phyloP scores from a whole-genome alignment of 1,140 invertebrate species.

The Achatina immaculata region DNA sequence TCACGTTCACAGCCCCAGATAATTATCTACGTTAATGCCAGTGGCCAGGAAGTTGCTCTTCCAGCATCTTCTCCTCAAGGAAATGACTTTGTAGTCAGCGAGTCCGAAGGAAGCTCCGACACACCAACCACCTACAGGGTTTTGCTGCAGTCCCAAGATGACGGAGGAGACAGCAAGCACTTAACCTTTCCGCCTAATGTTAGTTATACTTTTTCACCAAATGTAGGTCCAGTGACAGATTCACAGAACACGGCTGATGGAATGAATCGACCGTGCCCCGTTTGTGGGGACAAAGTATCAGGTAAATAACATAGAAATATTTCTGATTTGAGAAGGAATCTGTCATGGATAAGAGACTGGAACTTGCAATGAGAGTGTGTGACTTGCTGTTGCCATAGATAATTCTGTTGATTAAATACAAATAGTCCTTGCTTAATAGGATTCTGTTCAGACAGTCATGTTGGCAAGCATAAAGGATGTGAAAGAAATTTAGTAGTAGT shows the following conservation, averaged over 20 bases:
- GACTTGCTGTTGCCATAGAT: too few species aligned
- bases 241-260: conserved; percentile 33
- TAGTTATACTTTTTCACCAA: background rate
- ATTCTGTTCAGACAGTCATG: too few species aligned
- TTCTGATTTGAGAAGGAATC: too few species aligned
- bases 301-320: conserved; percentile 42
- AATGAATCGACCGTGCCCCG: conserved; percentile 51
- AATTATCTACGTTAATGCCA: conserved; percentile 50
- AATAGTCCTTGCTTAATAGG: too few species aligned
- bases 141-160: conserved; percentile 16
- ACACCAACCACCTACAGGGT: conserved; percentile 30
- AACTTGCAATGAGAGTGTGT: too few species aligned
- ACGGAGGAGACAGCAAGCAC: conserved; percentile 2
- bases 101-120: background rate
- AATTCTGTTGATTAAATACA: too few species aligned
- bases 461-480: too few species aligned
- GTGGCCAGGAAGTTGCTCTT: conserved; percentile 12
- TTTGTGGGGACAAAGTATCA: conserved; percentile 64
- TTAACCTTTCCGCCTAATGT: conserved; percentile 1
- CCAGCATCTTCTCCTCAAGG: conserved; percentile 48
- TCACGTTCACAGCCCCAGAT: conserved; percentile 42
- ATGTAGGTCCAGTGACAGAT: conserved; percentile 26
- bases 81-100: conserved; percentile 47
- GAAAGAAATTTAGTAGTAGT: too few species aligned
- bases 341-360: too few species aligned